Base-by-base conservation (phyloP, 2,113 vertebrate genomes). In the Calcarius ornatus region DNA sequence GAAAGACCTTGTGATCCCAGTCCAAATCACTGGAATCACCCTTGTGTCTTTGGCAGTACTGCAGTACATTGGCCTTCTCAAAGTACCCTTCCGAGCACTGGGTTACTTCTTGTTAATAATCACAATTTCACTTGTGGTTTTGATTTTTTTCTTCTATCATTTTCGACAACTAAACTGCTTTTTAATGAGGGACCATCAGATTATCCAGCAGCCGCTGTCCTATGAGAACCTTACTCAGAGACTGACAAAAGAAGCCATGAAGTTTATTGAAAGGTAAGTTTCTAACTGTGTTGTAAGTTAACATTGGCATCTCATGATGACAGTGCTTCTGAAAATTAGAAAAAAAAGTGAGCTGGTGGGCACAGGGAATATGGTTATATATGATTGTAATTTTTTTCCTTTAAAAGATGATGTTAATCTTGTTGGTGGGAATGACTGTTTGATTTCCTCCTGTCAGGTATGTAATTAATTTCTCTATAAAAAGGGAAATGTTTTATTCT, bases 81-180 rank as follows among this genome's bases (percentile, higher is more conserved):
- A 12, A 3, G 47, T 98, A 9, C 63, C 96, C 23, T 68, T 72
- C 43, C 48, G 48, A 13, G 54, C 88, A 10, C 7, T 97, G 11
- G 11, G 94, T 37, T n/a, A 30, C 30, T 91, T 93, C 18, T 40
- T 98, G 12, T 28, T 94, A 17, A 61, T 97, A 81, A 15, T 81
- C 3, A 42, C 83, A 25, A 0, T 68, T 9, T 20, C 73, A 7
- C 33, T 97, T 1, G 75, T 10, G 3, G 5, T 94, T 42, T 54
- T 96, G 23, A 21, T 86, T 5, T 54, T 77, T 20, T 98, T 99
- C 84, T 63, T 98, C 14, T 85, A 89, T 47, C 61, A 86, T 27
- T 97, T 98, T 88, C 98, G 98, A 6, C 96, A 98, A 28, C 66
- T 99, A 16, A 99, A 99, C 96, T 99, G 99, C 90, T 95, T 99